Evolutionary conservation across 2,797 vertebrate species (phyloP).

Genomic region (Adrianichthys oophorus): DNA sequence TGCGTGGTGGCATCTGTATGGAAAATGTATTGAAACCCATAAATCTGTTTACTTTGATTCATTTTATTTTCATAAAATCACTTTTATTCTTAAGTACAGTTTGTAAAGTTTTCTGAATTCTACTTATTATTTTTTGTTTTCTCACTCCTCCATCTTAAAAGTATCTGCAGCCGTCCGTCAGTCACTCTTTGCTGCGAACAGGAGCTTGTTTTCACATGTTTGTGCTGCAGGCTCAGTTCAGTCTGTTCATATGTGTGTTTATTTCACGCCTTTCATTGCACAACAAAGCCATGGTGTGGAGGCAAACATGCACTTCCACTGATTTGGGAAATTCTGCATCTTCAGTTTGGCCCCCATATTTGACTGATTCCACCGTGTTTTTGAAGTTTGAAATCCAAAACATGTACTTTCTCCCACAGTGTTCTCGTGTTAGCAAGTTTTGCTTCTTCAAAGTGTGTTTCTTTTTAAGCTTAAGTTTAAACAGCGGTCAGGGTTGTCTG

Average conservation of each 20-base stretch:
- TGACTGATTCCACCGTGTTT: too few relatives aligned
- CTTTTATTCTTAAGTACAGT: too few relatives aligned
- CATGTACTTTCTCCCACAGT: too few relatives aligned
- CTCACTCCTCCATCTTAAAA: too few relatives aligned
- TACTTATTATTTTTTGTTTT: too few relatives aligned
- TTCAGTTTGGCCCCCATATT: background rate
- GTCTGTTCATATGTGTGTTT: constrained; percentile 57
- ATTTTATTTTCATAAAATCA: too few relatives aligned
- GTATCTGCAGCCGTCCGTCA: constrained; percentile 7
- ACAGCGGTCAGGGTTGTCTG: constrained; percentile 59
- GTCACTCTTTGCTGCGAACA: constrained; percentile 24
- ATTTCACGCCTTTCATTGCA: constrained; percentile 52
- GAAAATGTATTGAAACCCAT: too few relatives aligned
- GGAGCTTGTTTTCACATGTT: constrained; percentile 29
- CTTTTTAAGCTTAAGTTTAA: constrained; percentile 36
- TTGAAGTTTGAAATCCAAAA: too few relatives aligned
- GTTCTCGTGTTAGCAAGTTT: too few relatives aligned
- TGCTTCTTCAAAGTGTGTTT: constrained; percentile 5
- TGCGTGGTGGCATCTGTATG: too few relatives aligned
- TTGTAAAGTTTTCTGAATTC: too few relatives aligned
- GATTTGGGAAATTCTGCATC: constrained; percentile 1
- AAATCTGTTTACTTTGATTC: too few relatives aligned
- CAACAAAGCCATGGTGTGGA: background rate
- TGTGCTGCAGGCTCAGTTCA: constrained; percentile 42
- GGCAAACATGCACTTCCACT: constrained; percentile 23